Conservation (phyloP, 2,888 invertebrate species). For the Chrysolina americana region DNA sequence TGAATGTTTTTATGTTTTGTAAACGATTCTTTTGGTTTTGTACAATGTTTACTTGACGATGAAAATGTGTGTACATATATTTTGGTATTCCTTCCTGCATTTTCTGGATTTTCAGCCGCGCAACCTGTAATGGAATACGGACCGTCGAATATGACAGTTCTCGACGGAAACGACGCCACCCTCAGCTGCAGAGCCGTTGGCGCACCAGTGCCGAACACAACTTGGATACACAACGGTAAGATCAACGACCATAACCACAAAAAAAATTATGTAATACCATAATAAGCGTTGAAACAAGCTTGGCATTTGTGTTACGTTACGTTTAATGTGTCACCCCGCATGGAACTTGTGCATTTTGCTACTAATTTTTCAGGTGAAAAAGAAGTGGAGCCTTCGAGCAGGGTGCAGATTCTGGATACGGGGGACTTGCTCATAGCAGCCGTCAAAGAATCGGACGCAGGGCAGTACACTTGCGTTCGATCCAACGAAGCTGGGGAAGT, state of each 20-base stretch:
- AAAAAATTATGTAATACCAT: constrained; percentile 29
- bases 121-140: constrained; percentile 88
- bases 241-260: constrained; percentile 32
- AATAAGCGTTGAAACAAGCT: constrained; percentile 28
- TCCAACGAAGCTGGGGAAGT: constrained; percentile 92
- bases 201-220: constrained; percentile 90
- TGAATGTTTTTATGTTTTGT: background rate
- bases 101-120: constrained; percentile 73
- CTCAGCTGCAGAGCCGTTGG: constrained; percentile 90
- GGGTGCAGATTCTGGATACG: constrained; percentile 88
- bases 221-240: constrained; percentile 94
- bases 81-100: constrained; percentile 1
- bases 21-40: background rate
- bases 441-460: constrained; percentile 86
- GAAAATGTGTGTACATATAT: constrained; percentile 12
- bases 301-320: constrained; percentile 36
- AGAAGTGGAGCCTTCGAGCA: constrained; percentile 78
- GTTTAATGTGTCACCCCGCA: constrained; percentile 30
- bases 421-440: constrained; percentile 92
- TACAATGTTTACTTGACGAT: background rate
- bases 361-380: constrained; percentile 71
- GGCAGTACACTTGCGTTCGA: constrained; percentile 90
- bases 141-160: constrained; percentile 89
- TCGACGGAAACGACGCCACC: constrained; percentile 94
- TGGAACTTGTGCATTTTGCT: constrained; percentile 46